Percentiles rank a stretch among this genome's conserved stretches.
These are phyloP conservation scores for Molanna angustata DNA, from an alignment of 2,888 invertebrate species.

Conservation along the genomic window DNA sequence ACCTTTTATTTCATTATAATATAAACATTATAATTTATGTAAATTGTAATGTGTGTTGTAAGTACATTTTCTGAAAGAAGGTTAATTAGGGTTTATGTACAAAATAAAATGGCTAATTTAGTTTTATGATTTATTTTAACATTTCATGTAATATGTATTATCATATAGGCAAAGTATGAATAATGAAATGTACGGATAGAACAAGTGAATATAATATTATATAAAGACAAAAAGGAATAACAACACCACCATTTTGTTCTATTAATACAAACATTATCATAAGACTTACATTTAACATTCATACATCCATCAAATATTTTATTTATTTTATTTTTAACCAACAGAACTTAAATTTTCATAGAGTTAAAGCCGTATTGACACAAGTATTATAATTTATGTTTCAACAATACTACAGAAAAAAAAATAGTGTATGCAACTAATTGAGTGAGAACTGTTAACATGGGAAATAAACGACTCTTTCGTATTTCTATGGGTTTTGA, in stretches of 20 bases:
- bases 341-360: too few relatives aligned
- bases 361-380: too few relatives aligned
- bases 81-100: neutral
- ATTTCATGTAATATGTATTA: slow-evolving; percentile 31
- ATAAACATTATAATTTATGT: too few relatives aligned
- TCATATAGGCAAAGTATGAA: slow-evolving; percentile 29
- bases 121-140: slow-evolving; percentile 27
- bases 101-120: neutral
- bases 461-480: too few relatives aligned
- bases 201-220: slow-evolving; percentile 28
- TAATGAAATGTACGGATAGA: slow-evolving; percentile 30
- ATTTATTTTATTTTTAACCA: too few relatives aligned
- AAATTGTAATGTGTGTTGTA: too few relatives aligned
- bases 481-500: too few relatives aligned
- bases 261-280: slow-evolving; percentile 23
- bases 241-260: slow-evolving; percentile 24
- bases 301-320: slow-evolving; percentile 23
- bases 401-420: slow-evolving; percentile 31
- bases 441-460: too few relatives aligned
- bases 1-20: too few relatives aligned
- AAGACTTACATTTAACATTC: slow-evolving; percentile 22
- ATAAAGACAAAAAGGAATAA: slow-evolving; percentile 27
- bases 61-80: too few relatives aligned
- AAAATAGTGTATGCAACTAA: slow-evolving; percentile 13
- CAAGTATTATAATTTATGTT: too few relatives aligned